Percentiles rank a stretch among this genome's conserved stretches.
Conservation (phyloP, 2,888 invertebrate species). For the Incurvaria masculella region DNA sequence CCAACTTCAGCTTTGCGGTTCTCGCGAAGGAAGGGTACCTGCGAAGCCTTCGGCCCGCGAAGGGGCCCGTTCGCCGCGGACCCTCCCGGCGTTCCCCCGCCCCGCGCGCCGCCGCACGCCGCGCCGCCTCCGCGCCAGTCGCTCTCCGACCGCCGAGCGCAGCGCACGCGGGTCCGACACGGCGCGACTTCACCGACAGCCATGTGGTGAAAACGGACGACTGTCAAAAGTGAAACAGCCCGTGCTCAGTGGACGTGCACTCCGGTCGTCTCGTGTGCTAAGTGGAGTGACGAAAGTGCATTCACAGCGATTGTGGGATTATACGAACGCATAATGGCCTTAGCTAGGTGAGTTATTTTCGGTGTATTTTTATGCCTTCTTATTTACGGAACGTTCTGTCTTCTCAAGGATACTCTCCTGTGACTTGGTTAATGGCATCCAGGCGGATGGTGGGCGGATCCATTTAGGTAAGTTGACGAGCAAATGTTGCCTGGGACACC, state of each 20-base stretch:
- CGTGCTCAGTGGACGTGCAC: slow-evolving; percentile 29
- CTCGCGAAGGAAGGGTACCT: too few species aligned
- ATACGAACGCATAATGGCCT: slow-evolving; percentile 55
- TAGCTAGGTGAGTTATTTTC: slow-evolving; percentile 57
- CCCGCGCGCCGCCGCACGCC: slow-evolving; percentile 12
- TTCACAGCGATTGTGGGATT: slow-evolving; percentile 32
- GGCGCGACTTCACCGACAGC: slow-evolving; percentile 32
- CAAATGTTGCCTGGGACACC: too few species aligned
- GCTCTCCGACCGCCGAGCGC: slow-evolving; percentile 41
- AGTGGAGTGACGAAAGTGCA: slow-evolving; percentile 46
- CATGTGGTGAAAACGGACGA: slow-evolving; percentile 51
- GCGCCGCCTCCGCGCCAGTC: slow-evolving; percentile 30
- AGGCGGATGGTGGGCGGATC: too few species aligned
- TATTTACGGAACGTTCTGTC: background rate
- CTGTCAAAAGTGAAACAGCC: slow-evolving; percentile 52
- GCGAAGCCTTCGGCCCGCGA: too few species aligned
- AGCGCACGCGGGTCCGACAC: slow-evolving; percentile 32
- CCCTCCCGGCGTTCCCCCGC: too few species aligned
- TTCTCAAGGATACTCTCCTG: background rate
- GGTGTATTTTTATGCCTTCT: background rate
- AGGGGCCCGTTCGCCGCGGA: too few species aligned
- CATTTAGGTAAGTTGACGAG: too few species aligned
- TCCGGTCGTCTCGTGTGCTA: slow-evolving; percentile 39
- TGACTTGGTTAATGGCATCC: too few species aligned
- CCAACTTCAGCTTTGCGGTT: too few species aligned